A percentile compares a stretch with the other conserved stretches of the same genome.
These are phyloP conservation scores for Myiagra hebetior DNA, from an alignment of 2,113 vertebrate species.

Conservation along the genomic window DNA sequence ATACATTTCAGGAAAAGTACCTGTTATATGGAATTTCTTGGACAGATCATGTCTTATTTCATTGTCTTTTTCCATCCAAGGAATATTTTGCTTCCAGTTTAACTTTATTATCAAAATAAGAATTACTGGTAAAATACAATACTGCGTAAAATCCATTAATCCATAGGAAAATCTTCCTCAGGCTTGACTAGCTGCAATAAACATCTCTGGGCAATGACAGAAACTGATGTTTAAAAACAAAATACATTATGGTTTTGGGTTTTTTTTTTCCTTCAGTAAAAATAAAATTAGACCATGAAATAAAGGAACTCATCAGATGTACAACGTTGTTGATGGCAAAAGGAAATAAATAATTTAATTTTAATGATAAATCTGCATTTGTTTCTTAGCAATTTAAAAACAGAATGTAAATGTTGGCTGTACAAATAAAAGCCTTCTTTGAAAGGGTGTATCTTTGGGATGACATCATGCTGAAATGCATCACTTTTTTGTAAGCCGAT, in stretches of 20 bases:
- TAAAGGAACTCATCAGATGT: background rate
- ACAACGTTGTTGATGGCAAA: background rate
- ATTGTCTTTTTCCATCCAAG: background rate
- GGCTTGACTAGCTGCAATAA: background rate
- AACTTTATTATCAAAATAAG: background rate
- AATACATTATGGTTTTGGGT: background rate
- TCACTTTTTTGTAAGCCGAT: background rate
- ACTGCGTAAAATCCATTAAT: slow-evolving; percentile 5
- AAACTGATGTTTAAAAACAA: background rate
- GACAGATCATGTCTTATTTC: background rate
- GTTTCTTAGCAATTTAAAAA: background rate
- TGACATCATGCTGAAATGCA: background rate
- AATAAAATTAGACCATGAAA: background rate
- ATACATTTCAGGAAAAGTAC: background rate
- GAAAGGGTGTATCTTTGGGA: background rate
- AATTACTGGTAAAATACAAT: background rate
- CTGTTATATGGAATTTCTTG: background rate
- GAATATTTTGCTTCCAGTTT: background rate
- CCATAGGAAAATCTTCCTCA: background rate
- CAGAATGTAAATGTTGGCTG: background rate
- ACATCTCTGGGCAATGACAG: background rate
- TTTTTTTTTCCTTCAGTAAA: background rate
- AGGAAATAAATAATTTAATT: background rate
- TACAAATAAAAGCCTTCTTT: background rate
- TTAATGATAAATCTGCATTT: background rate